Evolutionary conservation across 2,113 vertebrate genomes (phyloP), one percentile per base, ranked within the genome.

Genomic region (Aegypius monachus): DNA sequence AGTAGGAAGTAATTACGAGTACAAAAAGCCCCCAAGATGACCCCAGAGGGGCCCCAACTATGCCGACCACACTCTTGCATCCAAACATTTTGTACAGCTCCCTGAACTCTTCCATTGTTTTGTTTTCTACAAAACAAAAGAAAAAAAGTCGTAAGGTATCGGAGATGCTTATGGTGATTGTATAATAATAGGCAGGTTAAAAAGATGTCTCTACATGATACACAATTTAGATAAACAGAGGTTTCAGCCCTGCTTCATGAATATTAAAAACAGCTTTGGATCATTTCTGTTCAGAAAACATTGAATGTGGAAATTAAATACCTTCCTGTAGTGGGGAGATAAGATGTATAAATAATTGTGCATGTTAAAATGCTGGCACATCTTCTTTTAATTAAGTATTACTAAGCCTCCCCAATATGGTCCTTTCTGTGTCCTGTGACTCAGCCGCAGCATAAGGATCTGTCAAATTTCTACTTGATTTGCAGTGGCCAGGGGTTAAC

Each of bases 301-400:
- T 1, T 36, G 19, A 75, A n/a, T 31, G 18, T 75, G 32, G 53
- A 84, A 91, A 50, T 91, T n/a, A 84, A 74, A 63, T 45, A 7
- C 10, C 27, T 92, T 88, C 31, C 34, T 77, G 43, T 75, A 77
- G 17, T 8, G 13, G 13, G 20, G 34, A 56, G 56, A 84, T 67
- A 55, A 83, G 52, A 75, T 16, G 6, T 32, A 50, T 67, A 79
- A 96, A 81, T 48, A 72, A 38, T 15, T 21, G 26, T 45, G 20
- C 32, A 42, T 34, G 12, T 56, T 85, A 73, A 92, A 83, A 50
- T 62, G 27, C 25, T 87, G 11, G 26, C 53, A 87, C 89, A 95
- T 84, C 77, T 91, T 92, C 52, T 95, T 97, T 88, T 61, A 75
- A 87, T 94, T 88, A 93, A 47, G 10, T 55, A 72, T 85, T 89